phyloP scores from a whole-genome alignment of 1,140 invertebrate species.

The Sogatella furcifera region DNA sequence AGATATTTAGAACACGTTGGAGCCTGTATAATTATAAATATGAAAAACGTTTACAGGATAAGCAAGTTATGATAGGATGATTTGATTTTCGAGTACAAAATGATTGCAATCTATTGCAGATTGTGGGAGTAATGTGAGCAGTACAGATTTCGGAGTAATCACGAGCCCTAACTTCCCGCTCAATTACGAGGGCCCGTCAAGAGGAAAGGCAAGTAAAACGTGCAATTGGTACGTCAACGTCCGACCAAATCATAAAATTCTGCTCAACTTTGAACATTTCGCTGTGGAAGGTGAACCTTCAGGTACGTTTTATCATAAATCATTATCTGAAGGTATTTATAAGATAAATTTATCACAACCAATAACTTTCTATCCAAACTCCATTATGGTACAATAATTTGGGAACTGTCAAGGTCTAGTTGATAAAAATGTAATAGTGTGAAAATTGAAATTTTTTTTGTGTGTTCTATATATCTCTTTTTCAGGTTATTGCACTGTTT shows the following conservation, averaged over 20 bases:
- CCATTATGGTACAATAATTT: too few relatives aligned
- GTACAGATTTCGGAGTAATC: conserved; percentile 74
- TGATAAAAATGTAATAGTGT: too few relatives aligned
- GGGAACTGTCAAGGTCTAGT: too few relatives aligned
- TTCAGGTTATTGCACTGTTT: too few relatives aligned
- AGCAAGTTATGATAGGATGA: too few relatives aligned
- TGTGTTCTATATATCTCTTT: too few relatives aligned
- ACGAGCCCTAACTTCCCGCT: conserved; percentile 75
- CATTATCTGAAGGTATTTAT: neutral
- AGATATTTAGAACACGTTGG: too few relatives aligned
- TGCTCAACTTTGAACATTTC: conserved; percentile 80
- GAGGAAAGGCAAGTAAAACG: conserved; percentile 61
- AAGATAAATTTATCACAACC: neutral
- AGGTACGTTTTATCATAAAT: conserved; percentile 37
- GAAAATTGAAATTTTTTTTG: too few relatives aligned
- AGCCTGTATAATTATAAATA: too few relatives aligned
- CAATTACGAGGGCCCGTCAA: conserved; percentile 67
- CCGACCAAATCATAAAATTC: conserved; percentile 63
- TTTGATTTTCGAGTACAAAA: too few relatives aligned
- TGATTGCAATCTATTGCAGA: conserved; percentile 38
- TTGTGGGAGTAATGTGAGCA: conserved; percentile 83
- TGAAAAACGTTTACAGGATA: too few relatives aligned
- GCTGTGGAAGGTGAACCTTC: conserved; percentile 78
- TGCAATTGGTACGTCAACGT: conserved; percentile 91
- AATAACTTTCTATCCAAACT: too few relatives aligned